Evolutionary conservation across 37 sponge, comb jelly and placozoan genomes (phyloP), one percentile per base, ranked within the genome.

Genomic region (Petrosia ficiformis): DNA sequence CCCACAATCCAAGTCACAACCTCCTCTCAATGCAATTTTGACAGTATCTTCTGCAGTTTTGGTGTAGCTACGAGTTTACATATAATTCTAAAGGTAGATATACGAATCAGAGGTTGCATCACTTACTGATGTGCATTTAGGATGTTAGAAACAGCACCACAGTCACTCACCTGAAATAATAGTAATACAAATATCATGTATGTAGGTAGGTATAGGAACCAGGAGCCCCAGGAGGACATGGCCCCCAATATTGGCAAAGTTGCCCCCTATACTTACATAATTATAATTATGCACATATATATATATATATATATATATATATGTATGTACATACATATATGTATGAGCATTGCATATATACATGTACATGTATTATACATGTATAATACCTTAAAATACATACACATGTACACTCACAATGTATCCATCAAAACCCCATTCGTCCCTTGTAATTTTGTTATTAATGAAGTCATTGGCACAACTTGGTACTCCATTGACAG

Each of bases 91-190:
- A n/a, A n/a, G n/a, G n/a, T n/a, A n/a, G n/a, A n/a, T n/a, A n/a
- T n/a, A n/a, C n/a, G n/a, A n/a, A n/a, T n/a, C n/a, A n/a, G n/a
- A n/a, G n/a, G n/a, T n/a, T n/a, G n/a, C 10, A 19, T 48, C 10
- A 60, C 84, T 79, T 70, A 92, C 92, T 83, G 71, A 41, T 92
- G 92, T 19, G 80, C 26, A 30, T 30, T 68, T 77, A 63, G 40
- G 24, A 92, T 92, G 59, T 64, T 36, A 42, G 33, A 16, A 5
- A 92, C 83, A 21, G 92, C 92, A 34, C 92, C 92, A 92, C 92
- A 88, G 63, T 93, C 88, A 76, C 93, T 85, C 4, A 87, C 87
- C 93, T 86, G 54, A n/a, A n/a, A n/a, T n/a, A n/a, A n/a, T n/a
- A n/a, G n/a, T n/a, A n/a, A n/a, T n/a, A n/a, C n/a, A n/a, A n/a